A percentile compares a stretch with the other conserved stretches of the same genome.
These are phyloP conservation scores for Xerus inauris DNA, from an alignment of 2,113 vertebrate species.

Conservation along the genomic window DNA sequence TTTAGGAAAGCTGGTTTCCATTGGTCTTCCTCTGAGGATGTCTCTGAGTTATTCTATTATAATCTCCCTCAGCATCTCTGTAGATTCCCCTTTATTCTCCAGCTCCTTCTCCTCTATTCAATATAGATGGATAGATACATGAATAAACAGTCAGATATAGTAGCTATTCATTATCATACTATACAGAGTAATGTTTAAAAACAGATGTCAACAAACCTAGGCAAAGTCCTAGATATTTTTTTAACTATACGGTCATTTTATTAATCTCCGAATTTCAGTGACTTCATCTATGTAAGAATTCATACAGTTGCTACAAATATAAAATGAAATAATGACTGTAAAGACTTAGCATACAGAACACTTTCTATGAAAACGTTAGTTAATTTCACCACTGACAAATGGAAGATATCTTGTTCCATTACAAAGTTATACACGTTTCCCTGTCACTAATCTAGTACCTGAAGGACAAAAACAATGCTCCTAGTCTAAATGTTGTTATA, in stretches of 20 bases:
- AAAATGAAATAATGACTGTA: background rate
- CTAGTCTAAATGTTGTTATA: background rate
- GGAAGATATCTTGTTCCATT: background rate
- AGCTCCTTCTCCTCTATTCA: slow-evolving; percentile 43
- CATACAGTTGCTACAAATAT: background rate
- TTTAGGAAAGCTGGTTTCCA: slow-evolving; percentile 60
- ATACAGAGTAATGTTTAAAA: background rate
- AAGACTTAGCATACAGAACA: background rate
- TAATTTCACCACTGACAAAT: background rate
- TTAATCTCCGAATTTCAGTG: background rate
- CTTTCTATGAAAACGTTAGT: background rate
- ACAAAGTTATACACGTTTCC: background rate
- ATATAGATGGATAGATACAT: slow-evolving; percentile 1
- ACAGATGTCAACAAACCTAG: slow-evolving; percentile 9
- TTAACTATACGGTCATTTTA: background rate
- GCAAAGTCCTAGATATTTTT: slow-evolving; percentile 5
- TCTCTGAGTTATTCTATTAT: slow-evolving; percentile 48
- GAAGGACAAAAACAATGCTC: background rate
- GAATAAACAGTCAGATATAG: background rate
- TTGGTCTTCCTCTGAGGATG: slow-evolving; percentile 11
- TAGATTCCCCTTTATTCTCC: slow-evolving; percentile 31
- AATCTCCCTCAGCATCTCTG: slow-evolving; percentile 47
- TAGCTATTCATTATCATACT: background rate
- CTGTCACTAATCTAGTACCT: background rate
- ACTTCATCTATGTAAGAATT: background rate